These are phyloP conservation scores for Acronicta psi DNA, from an alignment of 2,888 invertebrate genomes.

Conservation along the genomic window DNA sequence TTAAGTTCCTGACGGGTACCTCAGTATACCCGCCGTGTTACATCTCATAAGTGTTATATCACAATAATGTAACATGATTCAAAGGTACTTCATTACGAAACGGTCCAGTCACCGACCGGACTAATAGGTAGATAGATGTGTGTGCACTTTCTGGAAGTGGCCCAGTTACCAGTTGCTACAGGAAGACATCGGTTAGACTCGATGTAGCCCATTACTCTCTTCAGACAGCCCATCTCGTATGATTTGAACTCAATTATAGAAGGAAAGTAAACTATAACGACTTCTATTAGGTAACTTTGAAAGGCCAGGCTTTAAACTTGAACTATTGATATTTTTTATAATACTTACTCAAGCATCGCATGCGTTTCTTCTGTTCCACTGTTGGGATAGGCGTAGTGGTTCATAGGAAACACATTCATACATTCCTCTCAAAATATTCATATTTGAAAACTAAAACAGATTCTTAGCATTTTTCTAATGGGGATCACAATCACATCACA, in stretches of 20 bases:
- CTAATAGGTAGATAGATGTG: slow-evolving; percentile 38
- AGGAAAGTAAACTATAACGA: slow-evolving; percentile 16
- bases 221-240: slow-evolving; percentile 31
- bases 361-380: too few relatives aligned
- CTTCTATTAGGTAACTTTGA: slow-evolving; percentile 23
- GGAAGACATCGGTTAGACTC: slow-evolving; percentile 70
- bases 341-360: too few relatives aligned
- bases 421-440: too few relatives aligned
- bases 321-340: too few relatives aligned
- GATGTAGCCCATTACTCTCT: slow-evolving; percentile 51
- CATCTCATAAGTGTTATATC: slow-evolving; percentile 32
- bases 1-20: slow-evolving; percentile 10
- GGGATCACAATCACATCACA: too few relatives aligned
- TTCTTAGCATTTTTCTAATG: too few relatives aligned
- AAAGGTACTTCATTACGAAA: slow-evolving; percentile 44
- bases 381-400: too few relatives aligned
- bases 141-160: slow-evolving; percentile 64
- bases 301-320: background rate
- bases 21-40: slow-evolving; percentile 5
- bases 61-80: slow-evolving; percentile 46
- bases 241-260: slow-evolving; percentile 37
- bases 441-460: too few relatives aligned
- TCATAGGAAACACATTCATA: too few relatives aligned
- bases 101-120: slow-evolving; percentile 28
- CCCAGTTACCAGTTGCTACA: slow-evolving; percentile 66